phyloP scores from a whole-genome alignment of 2,888 invertebrate species.

The Dichetophora obliterata region DNA sequence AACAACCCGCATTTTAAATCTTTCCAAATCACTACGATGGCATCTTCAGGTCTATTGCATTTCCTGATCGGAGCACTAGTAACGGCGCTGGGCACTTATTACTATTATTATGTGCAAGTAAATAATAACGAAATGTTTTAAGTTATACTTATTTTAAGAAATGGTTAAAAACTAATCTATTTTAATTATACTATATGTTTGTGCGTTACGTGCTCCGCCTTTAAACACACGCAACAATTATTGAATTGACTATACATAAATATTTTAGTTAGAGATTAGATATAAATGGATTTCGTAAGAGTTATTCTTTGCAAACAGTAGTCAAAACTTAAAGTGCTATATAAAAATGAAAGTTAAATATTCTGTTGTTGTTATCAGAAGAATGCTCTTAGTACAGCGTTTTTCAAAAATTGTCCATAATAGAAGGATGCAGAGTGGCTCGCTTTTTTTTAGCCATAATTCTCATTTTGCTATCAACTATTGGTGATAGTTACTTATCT shows the following conservation, averaged over 20 bases:
- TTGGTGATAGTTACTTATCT: too few species aligned
- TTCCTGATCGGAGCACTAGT: slow-evolving; percentile 63
- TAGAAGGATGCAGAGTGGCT: too few species aligned
- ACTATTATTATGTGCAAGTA: slow-evolving; percentile 65
- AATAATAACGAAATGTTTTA: slow-evolving; percentile 48
- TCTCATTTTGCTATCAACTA: too few species aligned
- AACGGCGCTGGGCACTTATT: slow-evolving; percentile 63
- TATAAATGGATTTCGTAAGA: not conserved
- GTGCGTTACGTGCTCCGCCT: not conserved
- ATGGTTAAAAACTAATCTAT: not conserved
- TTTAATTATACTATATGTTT: not conserved
- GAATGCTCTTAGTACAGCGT: too few species aligned
- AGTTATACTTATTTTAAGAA: not conserved
- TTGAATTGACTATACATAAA: too few species aligned
- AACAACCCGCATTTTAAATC: not conserved
- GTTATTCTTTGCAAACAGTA: too few species aligned
- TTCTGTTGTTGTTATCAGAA: too few species aligned
- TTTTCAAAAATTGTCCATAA: too few species aligned
- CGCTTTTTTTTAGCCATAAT: too few species aligned
- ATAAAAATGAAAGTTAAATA: too few species aligned
- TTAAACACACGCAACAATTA: too few species aligned
- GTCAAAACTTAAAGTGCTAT: too few species aligned
- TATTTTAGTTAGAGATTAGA: not conserved
- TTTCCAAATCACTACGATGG: not conserved
- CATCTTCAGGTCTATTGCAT: slow-evolving; percentile 52